Percentiles rank a stretch among this genome's conserved stretches.
These are phyloP conservation scores for Rhimphoctona megacephalus DNA, from an alignment of 2,888 invertebrate species.

Conservation along the genomic window DNA sequence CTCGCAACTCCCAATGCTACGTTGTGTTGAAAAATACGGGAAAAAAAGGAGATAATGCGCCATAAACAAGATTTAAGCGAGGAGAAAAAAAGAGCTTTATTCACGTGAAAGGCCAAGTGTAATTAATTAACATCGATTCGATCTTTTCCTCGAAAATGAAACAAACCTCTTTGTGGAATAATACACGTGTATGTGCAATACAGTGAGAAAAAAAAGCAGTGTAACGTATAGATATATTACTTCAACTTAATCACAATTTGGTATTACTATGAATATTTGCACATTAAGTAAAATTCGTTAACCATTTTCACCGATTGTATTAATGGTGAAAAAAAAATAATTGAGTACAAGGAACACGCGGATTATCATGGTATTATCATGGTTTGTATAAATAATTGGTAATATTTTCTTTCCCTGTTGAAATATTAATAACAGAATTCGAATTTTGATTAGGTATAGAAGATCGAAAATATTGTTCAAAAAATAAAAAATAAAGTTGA, in stretches of 20 bases:
- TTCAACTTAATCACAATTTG: background rate
- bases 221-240: background rate
- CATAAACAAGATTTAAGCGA: conserved; percentile 1
- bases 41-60: conserved; percentile 3
- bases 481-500: background rate
- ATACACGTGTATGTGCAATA: background rate
- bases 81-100: conserved; percentile 9
- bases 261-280: too few species aligned
- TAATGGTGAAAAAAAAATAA: too few species aligned
- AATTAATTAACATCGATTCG: conserved; percentile 30
- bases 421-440: too few species aligned
- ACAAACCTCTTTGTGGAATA: background rate
- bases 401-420: too few species aligned
- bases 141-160: conserved; percentile 13
- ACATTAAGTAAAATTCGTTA: too few species aligned
- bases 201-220: background rate
- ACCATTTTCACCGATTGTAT: too few species aligned
- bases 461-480: background rate
- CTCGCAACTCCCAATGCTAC: conserved; percentile 38
- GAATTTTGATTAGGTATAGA: too few species aligned
- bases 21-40: conserved; percentile 13
- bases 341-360: too few species aligned
- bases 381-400: too few species aligned
- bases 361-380: too few species aligned
- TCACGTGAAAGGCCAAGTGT: conserved; percentile 16